Evolutionary conservation across 2,888 invertebrate genomes (phyloP).

Genomic region (Allolobophora icterica): DNA sequence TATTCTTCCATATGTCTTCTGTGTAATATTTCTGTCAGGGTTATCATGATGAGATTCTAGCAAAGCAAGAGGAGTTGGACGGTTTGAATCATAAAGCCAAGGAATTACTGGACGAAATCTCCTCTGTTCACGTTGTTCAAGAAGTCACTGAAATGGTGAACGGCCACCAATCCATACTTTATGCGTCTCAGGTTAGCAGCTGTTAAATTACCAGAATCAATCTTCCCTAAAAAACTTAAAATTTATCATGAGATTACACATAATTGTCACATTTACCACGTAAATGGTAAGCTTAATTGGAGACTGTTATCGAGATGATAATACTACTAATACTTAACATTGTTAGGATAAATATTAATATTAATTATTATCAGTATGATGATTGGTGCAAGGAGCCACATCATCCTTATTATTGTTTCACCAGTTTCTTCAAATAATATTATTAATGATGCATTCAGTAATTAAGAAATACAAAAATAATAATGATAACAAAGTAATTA

Average conservation of each 20-base stretch:
- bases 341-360: no score
- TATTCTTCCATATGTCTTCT: neutral
- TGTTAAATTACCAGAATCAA: neutral
- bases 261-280: no score
- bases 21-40: neutral
- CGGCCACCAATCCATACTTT: slow-evolving; percentile 87
- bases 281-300: no score
- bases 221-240: neutral
- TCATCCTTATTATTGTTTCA: no score
- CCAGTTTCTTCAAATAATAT: neutral
- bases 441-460: neutral
- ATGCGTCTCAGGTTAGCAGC: slow-evolving; percentile 80
- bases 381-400: no score
- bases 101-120: slow-evolving; percentile 85
- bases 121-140: slow-evolving; percentile 90
- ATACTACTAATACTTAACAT: no score
- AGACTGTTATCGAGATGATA: no score
- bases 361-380: no score
- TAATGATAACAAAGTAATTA: neutral
- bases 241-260: no score
- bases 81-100: slow-evolving; percentile 89
- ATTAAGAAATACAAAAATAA: neutral
- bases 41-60: slow-evolving; percentile 33
- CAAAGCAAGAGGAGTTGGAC: slow-evolving; percentile 70
- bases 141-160: slow-evolving; percentile 93